phyloP scores from a whole-genome alignment of 2,888 invertebrate genomes.

The Megaustenia siamemsis region DNA sequence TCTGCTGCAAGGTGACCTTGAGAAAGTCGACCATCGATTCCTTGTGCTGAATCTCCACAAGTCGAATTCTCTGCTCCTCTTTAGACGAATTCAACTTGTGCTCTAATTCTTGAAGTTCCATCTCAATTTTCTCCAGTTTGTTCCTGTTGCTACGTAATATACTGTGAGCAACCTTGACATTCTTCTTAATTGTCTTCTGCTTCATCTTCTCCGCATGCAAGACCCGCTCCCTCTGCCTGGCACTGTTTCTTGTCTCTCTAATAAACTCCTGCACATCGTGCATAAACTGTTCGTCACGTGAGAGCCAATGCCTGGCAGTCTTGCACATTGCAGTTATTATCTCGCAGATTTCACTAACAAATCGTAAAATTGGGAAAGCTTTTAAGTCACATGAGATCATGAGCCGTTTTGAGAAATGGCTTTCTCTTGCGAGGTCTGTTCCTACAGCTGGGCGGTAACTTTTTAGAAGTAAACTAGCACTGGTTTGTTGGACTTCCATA shows the following conservation, averaged over 20 bases:
- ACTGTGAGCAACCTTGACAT: constrained; percentile 72
- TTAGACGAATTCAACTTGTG: constrained; percentile 67
- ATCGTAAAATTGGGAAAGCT: constrained; percentile 75
- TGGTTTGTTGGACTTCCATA: constrained; percentile 64
- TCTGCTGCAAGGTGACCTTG: constrained; percentile 76
- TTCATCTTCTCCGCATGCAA: constrained; percentile 70
- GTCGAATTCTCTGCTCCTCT: constrained; percentile 67
- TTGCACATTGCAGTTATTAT: constrained; percentile 71
- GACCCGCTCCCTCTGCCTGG: constrained; percentile 69
- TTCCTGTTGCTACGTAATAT: constrained; percentile 73
- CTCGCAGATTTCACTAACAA: constrained; percentile 73
- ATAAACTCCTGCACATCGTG: constrained; percentile 75
- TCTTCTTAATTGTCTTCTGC: constrained; percentile 71
- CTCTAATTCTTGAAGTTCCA: constrained; percentile 73
- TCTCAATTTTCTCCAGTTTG: constrained; percentile 71
- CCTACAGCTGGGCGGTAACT: constrained; percentile 70
- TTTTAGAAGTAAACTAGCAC: constrained; percentile 68
- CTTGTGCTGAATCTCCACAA: constrained; percentile 74
- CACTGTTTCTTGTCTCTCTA: constrained; percentile 69
- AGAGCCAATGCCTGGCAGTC: constrained; percentile 73
- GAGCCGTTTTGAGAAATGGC: constrained; percentile 70
- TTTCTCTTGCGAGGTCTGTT: constrained; percentile 71
- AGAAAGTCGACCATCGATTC: constrained; percentile 78
- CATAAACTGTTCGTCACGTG: constrained; percentile 76
- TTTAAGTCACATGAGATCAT: constrained; percentile 74